A percentile compares a stretch with the other conserved stretches of the same genome.
Evolutionary conservation across 2,113 vertebrate species (phyloP).

Genomic region (Protobothrops flavoviridis): DNA sequence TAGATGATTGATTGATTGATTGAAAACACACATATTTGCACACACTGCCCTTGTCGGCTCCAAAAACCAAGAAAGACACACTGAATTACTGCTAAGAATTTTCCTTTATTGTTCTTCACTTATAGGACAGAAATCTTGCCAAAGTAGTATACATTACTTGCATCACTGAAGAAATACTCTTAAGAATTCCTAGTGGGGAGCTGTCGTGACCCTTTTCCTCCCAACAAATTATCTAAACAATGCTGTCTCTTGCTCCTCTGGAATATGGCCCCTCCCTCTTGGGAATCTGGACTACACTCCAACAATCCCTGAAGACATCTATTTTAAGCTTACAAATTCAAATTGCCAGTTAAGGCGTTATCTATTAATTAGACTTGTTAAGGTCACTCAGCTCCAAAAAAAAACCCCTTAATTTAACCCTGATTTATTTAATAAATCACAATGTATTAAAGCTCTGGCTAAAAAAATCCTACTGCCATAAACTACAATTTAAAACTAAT

Average conservation of each 20-base stretch:
- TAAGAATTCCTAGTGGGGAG: not conserved
- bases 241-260: not conserved
- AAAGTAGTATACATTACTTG: not conserved
- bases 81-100: not conserved
- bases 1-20: not conserved
- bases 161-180: not conserved
- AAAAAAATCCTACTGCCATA: not conserved
- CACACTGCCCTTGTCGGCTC: not conserved
- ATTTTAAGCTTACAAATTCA: not conserved
- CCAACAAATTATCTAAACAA: not conserved
- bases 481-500: not conserved
- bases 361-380: not conserved
- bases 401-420: not conserved
- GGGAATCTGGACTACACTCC: not conserved
- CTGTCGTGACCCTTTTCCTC: not conserved
- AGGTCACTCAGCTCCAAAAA: not conserved
- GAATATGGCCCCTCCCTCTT: not conserved
- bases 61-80: not conserved
- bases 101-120: not conserved
- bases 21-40: not conserved
- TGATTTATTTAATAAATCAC: not conserved
- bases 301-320: not conserved
- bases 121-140: not conserved
- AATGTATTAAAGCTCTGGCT: not conserved
- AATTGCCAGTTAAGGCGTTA: not conserved